Evolutionary conservation across 2,113 vertebrate species (phyloP).

Genomic region (Astur gentilis): DNA sequence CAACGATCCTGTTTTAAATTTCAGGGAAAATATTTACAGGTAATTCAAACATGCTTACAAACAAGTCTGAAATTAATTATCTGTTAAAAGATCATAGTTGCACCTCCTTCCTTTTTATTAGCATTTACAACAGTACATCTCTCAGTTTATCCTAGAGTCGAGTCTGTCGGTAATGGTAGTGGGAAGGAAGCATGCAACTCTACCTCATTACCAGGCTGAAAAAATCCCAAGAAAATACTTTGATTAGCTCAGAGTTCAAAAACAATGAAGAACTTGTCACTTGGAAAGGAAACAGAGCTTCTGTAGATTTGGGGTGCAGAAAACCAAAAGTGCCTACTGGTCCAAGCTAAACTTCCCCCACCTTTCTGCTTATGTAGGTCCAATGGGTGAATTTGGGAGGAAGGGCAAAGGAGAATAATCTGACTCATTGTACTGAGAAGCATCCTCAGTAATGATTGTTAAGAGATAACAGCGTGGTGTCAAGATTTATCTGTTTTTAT

Average conservation of each 20-base stretch:
- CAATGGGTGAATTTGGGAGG: not conserved
- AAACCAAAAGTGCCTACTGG: not conserved
- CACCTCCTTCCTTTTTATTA: not conserved
- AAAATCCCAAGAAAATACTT: not conserved
- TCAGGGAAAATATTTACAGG: not conserved
- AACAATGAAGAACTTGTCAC: not conserved
- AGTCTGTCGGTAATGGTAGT: not conserved
- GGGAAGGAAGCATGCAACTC: not conserved
- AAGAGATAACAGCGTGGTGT: not conserved
- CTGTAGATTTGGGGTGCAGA: not conserved
- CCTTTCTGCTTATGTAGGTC: not conserved
- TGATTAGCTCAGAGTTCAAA: not conserved
- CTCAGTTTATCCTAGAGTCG: not conserved
- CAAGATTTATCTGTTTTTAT: not conserved
- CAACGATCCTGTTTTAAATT: not conserved
- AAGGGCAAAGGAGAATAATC: not conserved
- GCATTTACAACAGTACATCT: not conserved
- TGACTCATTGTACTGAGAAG: not conserved
- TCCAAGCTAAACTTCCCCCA: not conserved
- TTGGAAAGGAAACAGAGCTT: not conserved
- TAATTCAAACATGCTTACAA: not conserved
- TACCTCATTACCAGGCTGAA: not conserved
- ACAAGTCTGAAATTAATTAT: not conserved
- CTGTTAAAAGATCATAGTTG: not conserved
- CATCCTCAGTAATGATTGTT: not conserved